Conservation (phyloP, 2,113 vertebrate genomes). For the Hydrolagus affinis region DNA sequence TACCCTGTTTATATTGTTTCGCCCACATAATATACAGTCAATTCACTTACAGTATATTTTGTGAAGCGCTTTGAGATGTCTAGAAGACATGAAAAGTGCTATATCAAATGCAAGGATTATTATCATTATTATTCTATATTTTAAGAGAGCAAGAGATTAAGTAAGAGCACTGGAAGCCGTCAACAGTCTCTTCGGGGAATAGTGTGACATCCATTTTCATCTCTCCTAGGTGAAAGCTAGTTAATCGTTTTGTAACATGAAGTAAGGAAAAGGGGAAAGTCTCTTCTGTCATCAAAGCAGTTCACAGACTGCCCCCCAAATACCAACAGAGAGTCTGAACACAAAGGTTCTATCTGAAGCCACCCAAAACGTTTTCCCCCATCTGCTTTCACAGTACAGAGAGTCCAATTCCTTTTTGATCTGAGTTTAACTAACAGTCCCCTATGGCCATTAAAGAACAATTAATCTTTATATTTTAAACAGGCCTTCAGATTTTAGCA, state of each 20-base stretch:
- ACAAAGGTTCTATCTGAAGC: conserved; percentile 35
- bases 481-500: conserved; percentile 45
- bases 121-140: neutral
- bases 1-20: no score
- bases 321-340: conserved; percentile 40
- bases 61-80: no score
- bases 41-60: no score
- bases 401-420: conserved; percentile 41
- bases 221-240: neutral
- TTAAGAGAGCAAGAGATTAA: neutral
- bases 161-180: neutral
- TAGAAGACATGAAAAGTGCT: no score
- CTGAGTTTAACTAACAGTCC: conserved; percentile 41
- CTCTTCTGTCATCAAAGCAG: conserved; percentile 37
- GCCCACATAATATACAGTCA: no score
- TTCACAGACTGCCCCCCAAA: conserved; percentile 35
- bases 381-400: conserved; percentile 33
- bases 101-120: no score
- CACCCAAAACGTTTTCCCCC: conserved; percentile 38
- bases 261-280: conserved; percentile 36
- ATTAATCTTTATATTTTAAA: conserved; percentile 52
- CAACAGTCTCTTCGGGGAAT: neutral
- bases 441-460: conserved; percentile 47
- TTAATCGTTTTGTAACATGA: neutral
- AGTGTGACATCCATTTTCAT: neutral